Evolutionary conservation across 2,888 invertebrate genomes (phyloP), one percentile per base, ranked within the genome.

Genomic region (Prenolepis imparis): DNA sequence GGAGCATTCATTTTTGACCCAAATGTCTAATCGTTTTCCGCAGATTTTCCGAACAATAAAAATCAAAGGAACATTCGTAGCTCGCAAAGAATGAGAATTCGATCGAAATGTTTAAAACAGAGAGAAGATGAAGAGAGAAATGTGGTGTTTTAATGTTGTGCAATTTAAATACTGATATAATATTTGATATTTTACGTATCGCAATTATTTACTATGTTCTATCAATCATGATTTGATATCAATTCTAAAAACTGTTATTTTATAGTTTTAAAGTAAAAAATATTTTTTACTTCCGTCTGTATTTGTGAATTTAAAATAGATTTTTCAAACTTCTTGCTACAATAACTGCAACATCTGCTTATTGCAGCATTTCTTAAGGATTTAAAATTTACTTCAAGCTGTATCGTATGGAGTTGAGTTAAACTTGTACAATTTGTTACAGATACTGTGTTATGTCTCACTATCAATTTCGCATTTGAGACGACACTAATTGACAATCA

Each of bases 371-470:
- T 21, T 0, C n/a, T 48, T 52, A n/a, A 52, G n/a, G 2, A 48
- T 36, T 39, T 11, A 3, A 68, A 28, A 61, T 61, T 73, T 0
- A 3, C 3, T 41, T 41, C 12, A 32, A 18, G 24, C 32, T 74
- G 36, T 63, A 32, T 21, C 1, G 24, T n/a, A n/a, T 67, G 5
- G 6, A 67, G 12, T 57, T 24, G 55, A 67, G n/a, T n/a, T 32
- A n/a, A n/a, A 77, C 0, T 41, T 41, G n/a, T 68, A 12, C 1
- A 68, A 80, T 44, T 28, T 8, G n/a, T 2, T 52, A 52, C 84
- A 92, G 92, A 83, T 87, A 84, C 74, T 85, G 84, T 93, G 92
- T 93, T 93, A 93, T 93, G 93, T 89, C 90, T 92, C 89, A 87
- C 88, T 88, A 90, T 87, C 88, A 91, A 88, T 87, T 89, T 87